These are phyloP conservation scores for Camponotus floridanus DNA, from an alignment of 1,140 invertebrate species.

Conservation along the genomic window DNA sequence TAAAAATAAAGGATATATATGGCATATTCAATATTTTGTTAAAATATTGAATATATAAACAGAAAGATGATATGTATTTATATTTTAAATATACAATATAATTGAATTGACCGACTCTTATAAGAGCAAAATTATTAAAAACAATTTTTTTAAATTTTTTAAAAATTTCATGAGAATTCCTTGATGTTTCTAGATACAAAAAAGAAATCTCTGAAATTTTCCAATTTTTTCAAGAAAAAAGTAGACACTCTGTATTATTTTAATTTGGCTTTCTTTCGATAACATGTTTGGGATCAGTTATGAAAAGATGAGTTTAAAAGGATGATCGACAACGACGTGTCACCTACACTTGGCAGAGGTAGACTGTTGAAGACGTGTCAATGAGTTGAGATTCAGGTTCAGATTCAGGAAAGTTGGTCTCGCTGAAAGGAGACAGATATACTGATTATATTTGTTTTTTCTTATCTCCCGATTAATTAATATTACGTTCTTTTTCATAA, in stretches of 20 bases:
- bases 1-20: too few relatives aligned
- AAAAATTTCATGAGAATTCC: too few relatives aligned
- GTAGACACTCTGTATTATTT: not conserved
- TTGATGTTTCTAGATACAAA: too few relatives aligned
- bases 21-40: too few relatives aligned
- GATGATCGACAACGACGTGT: constrained; percentile 76
- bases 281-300: not conserved
- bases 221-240: too few relatives aligned
- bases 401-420: constrained; percentile 98
- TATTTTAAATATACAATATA: too few relatives aligned
- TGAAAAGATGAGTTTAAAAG: constrained; percentile 74
- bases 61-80: too few relatives aligned
- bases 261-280: not conserved
- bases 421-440: constrained; percentile 92
- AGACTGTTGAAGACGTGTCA: constrained; percentile 93
- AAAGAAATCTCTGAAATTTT: too few relatives aligned
- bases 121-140: too few relatives aligned
- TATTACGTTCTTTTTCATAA: constrained; percentile 62
- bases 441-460: constrained; percentile 77
- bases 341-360: constrained; percentile 88
- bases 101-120: too few relatives aligned
- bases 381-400: constrained; percentile 96
- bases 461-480: constrained; percentile 58
- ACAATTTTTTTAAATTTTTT: too few relatives aligned
- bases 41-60: too few relatives aligned